Evolutionary conservation across 2,113 vertebrate genomes (phyloP), one percentile per base, ranked within the genome.

Genomic region (Perccottus glenii): DNA sequence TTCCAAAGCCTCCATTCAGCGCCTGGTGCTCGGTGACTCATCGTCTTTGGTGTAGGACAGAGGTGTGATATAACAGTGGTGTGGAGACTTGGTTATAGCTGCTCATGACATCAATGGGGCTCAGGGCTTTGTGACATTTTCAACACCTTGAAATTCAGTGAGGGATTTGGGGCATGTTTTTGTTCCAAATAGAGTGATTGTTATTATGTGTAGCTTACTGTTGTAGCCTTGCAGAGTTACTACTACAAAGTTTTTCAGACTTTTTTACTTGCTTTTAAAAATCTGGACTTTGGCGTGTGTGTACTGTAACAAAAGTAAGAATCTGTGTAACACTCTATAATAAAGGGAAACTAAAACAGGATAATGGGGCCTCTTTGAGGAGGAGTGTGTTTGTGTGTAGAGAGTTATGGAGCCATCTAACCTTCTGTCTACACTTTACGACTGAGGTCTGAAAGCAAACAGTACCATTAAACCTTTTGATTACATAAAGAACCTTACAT

Each of bases 401-500:
- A 51, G 35, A 55, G 52, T 55, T 55, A 38, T 15, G 52, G 33
- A 36, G 52, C 35, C 35, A 55, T 55, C 52, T 55, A 32, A 55
- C 52, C 52, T 33, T 36, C 36, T 53, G 73, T 74, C 27, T 63
- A 15, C 16, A 68, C 66, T 74, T 70, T 62, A 33, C 52, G 59
- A 60, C 36, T 44, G 73, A 64, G 33, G 33, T 46, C 53, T 59
- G 61, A 60, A 69, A 80, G 67, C 38, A 70, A 85, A 81, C 68
- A 44, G 55, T 63, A 35, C 71, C 77, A 78, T 75, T 83, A 83
- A 88, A 86, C 58, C 50, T 58, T 70, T 46, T 71, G 82, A 81
- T 92, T 90, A 90, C 61, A 82, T 89, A 89, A 90, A 86, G 70
- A 64, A 63, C 64, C 78, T 92, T 90, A 88, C 77, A 82, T 90